Conservation (phyloP, 2,888 invertebrate genomes). For the Volucella inflata region DNA sequence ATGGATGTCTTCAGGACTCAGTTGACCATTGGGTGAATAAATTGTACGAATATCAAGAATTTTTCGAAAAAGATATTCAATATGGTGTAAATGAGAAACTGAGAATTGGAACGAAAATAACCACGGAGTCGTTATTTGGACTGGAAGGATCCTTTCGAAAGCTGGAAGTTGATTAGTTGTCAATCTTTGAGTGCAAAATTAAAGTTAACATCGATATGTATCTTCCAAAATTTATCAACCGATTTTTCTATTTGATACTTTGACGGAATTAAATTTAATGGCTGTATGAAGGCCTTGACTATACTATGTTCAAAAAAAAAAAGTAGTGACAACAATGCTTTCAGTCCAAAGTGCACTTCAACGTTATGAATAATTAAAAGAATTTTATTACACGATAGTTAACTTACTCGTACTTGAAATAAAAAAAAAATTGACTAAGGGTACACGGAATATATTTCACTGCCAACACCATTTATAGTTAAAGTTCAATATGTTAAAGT, state of each 20-base stretch:
- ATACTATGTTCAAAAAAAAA: no score
- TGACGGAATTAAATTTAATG: no score
- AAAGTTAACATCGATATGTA: neutral
- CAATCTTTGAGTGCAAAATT: neutral
- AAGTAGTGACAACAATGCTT: no score
- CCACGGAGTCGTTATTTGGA: constrained; percentile 78
- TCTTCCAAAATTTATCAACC: neutral
- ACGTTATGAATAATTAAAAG: no score
- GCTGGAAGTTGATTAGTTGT: constrained; percentile 79
- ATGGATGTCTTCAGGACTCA: constrained; percentile 83
- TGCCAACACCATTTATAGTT: no score
- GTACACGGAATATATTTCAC: no score
- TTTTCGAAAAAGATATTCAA: constrained; percentile 78
- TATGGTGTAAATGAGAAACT: constrained; percentile 79
- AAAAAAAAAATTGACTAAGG: no score
- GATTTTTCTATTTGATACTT: neutral
- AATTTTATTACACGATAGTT: no score
- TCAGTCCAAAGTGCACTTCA: no score
- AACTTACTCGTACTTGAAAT: no score
- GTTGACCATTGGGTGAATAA: constrained; percentile 76
- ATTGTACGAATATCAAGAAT: constrained; percentile 76
- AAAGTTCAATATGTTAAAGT: no score
- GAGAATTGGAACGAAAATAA: constrained; percentile 77
- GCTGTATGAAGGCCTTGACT: no score
- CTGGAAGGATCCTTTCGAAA: constrained; percentile 80